Percentiles rank a stretch among this genome's conserved stretches.
Conservation (phyloP, 2,797 vertebrate genomes). For the Remorina albescens region DNA sequence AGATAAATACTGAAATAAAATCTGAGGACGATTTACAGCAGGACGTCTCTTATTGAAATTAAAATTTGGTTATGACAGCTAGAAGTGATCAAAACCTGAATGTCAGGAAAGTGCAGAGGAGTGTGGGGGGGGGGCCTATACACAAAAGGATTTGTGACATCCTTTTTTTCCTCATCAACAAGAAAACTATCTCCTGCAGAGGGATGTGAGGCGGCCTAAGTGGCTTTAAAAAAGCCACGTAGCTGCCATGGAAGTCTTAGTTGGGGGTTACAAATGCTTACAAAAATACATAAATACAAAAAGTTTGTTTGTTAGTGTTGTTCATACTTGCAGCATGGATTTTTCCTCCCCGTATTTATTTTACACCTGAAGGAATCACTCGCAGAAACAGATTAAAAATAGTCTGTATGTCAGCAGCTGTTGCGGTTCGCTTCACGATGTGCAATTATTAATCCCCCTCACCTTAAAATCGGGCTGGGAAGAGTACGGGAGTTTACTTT, state of each 20-base stretch:
- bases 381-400: constrained; percentile 1
- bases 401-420: constrained; percentile 5
- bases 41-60: neutral
- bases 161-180: neutral
- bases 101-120: no score
- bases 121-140: no score
- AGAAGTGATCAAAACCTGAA: neutral
- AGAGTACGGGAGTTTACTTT: neutral
- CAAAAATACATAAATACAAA: no score
- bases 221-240: no score
- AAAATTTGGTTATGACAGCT: neutral
- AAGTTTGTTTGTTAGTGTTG: neutral
- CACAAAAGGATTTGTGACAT: neutral
- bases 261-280: neutral
- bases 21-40: neutral
- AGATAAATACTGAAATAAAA: neutral
- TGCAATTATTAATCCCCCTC: constrained; percentile 15
- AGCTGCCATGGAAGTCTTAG: neutral
- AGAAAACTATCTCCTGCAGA: neutral
- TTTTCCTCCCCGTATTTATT: constrained; percentile 26
- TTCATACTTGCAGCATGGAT: constrained; percentile 1
- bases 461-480: neutral
- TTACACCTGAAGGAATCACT: constrained; percentile 24
- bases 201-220: neutral
- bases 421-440: neutral